phyloP scores from a whole-genome alignment of 2,888 invertebrate species.

The Lamproptera curius region DNA sequence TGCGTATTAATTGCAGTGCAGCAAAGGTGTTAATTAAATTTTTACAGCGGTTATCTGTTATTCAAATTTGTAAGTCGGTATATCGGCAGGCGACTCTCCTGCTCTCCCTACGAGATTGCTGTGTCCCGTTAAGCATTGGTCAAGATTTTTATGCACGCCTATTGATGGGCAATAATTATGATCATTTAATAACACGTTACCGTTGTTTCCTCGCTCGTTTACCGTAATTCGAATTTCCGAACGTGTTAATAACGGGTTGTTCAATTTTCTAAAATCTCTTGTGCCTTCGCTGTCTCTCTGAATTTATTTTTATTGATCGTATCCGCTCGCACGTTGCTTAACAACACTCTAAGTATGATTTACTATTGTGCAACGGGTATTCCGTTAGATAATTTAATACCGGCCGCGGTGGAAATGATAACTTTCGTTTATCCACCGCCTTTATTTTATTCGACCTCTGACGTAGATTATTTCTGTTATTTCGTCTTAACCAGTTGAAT shows the following conservation, averaged over 20 bases:
- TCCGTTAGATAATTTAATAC: slow-evolving; percentile 15
- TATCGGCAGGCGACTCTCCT: background rate
- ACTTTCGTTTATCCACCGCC: slow-evolving; percentile 13
- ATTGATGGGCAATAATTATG: slow-evolving; percentile 14
- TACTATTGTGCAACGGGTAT: slow-evolving; percentile 16
- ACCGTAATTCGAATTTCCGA: slow-evolving; percentile 19
- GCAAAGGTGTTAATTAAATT: background rate
- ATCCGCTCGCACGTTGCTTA: slow-evolving; percentile 16
- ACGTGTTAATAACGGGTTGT: slow-evolving; percentile 20
- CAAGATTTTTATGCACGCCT: slow-evolving; percentile 3
- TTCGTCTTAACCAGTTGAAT: slow-evolving; percentile 4
- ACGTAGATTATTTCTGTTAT: background rate
- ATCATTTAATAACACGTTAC: slow-evolving; percentile 15
- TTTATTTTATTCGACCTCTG: slow-evolving; percentile 6
- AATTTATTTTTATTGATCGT: slow-evolving; percentile 21
- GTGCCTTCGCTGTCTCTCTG: slow-evolving; percentile 16
- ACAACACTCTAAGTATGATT: slow-evolving; percentile 18
- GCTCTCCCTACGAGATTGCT: background rate
- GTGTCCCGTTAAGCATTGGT: background rate
- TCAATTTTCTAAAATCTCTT: slow-evolving; percentile 17
- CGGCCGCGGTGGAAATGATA: slow-evolving; percentile 3
- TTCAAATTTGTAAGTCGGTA: background rate
- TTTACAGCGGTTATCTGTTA: too few species aligned
- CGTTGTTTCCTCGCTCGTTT: slow-evolving; percentile 19
- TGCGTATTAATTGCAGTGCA: too few species aligned